Conservation (phyloP, 2,113 vertebrate genomes). For the Carassius gibelio region DNA sequence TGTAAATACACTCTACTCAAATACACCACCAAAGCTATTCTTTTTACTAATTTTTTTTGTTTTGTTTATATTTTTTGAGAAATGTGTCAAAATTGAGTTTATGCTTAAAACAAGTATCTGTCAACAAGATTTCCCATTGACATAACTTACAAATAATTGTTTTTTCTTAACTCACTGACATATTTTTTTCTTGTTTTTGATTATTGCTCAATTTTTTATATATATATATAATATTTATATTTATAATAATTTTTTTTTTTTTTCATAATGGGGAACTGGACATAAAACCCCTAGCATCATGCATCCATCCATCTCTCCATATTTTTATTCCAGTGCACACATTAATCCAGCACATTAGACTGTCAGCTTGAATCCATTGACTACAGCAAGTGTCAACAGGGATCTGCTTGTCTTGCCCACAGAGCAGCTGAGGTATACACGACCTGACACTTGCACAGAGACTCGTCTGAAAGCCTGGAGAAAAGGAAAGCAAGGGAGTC, state of each 20-base stretch:
- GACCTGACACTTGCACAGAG: conserved; percentile 47
- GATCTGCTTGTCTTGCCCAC: conserved; percentile 41
- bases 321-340: neutral
- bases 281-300: neutral
- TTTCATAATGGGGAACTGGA: neutral
- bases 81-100: too few species aligned
- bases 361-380: conserved; percentile 56
- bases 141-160: too few species aligned
- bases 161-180: neutral
- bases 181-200: neutral
- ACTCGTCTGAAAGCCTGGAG: conserved; percentile 8
- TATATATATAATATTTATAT: too few species aligned
- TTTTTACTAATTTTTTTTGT: too few species aligned
- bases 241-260: too few species aligned
- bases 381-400: conserved; percentile 44
- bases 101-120: too few species aligned
- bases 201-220: neutral
- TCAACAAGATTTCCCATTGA: too few species aligned
- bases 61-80: too few species aligned
- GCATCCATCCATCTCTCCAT: neutral
- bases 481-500: conserved; percentile 2
- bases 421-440: conserved; percentile 40
- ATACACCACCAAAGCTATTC: neutral
- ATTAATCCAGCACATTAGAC: conserved; percentile 57
- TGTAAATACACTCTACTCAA: neutral